Evolutionary conservation across 2,797 vertebrate genomes (phyloP).

Genomic region (Jordanella pulchra): DNA sequence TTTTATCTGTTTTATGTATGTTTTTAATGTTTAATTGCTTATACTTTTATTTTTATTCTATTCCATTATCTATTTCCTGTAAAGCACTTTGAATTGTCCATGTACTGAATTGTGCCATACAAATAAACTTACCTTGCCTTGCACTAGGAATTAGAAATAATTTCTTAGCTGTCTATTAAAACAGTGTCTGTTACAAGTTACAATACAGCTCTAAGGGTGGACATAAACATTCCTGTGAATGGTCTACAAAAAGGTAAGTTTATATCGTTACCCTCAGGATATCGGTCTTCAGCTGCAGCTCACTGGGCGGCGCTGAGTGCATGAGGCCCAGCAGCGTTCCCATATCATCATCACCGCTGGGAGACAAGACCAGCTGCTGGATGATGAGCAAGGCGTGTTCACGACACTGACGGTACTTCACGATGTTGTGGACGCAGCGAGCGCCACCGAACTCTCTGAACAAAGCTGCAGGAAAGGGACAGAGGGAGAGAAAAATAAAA

Average conservation of each 20-base stretch:
- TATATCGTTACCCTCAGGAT: constrained; percentile 85
- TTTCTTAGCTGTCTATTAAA: neutral
- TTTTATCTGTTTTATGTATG: too few relatives aligned
- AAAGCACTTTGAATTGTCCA: too few relatives aligned
- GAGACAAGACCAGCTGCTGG: constrained; percentile 94
- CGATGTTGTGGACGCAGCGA: constrained; percentile 96
- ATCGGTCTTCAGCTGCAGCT: constrained; percentile 95
- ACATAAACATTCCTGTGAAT: neutral
- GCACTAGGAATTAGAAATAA: too few relatives aligned
- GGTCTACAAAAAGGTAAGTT: neutral
- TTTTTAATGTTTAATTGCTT: too few relatives aligned
- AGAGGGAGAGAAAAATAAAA: neutral
- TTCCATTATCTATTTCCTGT: too few relatives aligned
- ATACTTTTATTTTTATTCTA: too few relatives aligned
- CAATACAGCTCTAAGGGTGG: neutral
- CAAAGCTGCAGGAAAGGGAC: constrained; percentile 75
- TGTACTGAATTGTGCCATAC: too few relatives aligned
- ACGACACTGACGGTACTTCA: constrained; percentile 95
- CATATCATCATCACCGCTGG: constrained; percentile 97
- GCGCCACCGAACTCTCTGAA: constrained; percentile 98
- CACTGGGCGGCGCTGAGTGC: constrained; percentile 92
- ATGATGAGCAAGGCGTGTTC: constrained; percentile 96
- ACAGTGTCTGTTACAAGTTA: too few relatives aligned
- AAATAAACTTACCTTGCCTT: too few relatives aligned
- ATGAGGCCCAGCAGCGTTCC: constrained; percentile 96